phyloP scores from a whole-genome alignment of 2,113 vertebrate species.

The Pterophyllum scalare region DNA sequence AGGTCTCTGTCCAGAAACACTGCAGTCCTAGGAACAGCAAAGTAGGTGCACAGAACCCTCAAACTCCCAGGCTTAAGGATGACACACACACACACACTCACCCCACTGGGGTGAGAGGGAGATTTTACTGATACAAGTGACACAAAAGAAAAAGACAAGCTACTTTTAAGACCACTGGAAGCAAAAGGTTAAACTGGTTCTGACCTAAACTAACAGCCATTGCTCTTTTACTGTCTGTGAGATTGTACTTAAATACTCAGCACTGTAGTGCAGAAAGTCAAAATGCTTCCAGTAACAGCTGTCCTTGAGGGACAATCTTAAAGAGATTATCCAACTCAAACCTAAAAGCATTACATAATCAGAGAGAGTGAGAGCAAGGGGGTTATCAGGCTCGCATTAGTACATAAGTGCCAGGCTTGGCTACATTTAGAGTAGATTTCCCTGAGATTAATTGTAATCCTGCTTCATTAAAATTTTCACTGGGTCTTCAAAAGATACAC shows the following conservation, averaged over 20 bases:
- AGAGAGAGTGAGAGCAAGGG: slow-evolving; percentile 32
- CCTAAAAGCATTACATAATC: slow-evolving; percentile 79
- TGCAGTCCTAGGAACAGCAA: no score
- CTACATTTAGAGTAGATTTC: slow-evolving; percentile 41
- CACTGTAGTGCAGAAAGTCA: slow-evolving; percentile 30
- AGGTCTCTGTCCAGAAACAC: no score
- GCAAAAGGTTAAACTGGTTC: neutral
- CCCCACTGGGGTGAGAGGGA: no score
- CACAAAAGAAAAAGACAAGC: slow-evolving; percentile 2
- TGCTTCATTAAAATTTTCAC: neutral
- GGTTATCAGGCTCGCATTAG: slow-evolving; percentile 34
- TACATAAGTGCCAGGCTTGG: slow-evolving; percentile 33
- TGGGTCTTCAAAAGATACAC: neutral
- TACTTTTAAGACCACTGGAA: neutral
- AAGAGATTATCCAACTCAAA: slow-evolving; percentile 75
- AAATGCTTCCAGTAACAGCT: slow-evolving; percentile 60
- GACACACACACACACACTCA: no score
- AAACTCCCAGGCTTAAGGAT: no score
- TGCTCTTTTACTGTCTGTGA: slow-evolving; percentile 32
- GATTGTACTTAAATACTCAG: slow-evolving; percentile 4
- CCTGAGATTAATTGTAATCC: slow-evolving; percentile 50
- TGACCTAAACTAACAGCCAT: neutral
- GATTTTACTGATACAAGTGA: neutral
- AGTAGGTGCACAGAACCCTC: no score
- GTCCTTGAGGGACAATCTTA: slow-evolving; percentile 63